phyloP scores from a whole-genome alignment of 2,888 invertebrate species.

The Hyposoter didymator region DNA sequence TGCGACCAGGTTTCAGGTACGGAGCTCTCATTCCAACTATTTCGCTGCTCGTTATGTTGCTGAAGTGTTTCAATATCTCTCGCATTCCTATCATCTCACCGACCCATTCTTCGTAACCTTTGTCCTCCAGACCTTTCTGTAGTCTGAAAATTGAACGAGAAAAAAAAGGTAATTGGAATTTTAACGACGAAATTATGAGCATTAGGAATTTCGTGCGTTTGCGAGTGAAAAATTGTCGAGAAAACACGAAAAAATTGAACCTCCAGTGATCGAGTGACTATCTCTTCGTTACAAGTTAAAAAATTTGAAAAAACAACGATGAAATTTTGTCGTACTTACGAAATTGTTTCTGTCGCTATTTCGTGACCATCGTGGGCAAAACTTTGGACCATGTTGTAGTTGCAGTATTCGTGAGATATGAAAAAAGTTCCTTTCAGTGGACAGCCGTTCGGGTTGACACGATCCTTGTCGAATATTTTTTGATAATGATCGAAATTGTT shows the following conservation, averaged over 20 bases:
- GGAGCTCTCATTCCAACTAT: slow-evolving; percentile 95
- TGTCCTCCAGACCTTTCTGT: slow-evolving; percentile 94
- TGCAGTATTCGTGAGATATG: slow-evolving; percentile 94
- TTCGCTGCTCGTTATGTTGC: slow-evolving; percentile 92
- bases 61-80: slow-evolving; percentile 92
- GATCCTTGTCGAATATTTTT: slow-evolving; percentile 92
- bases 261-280: no score
- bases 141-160: slow-evolving; percentile 83
- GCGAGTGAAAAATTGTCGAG: not conserved
- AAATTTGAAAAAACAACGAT: not conserved
- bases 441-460: slow-evolving; percentile 95
- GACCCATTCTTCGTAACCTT: slow-evolving; percentile 96
- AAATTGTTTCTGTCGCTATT: slow-evolving; percentile 89
- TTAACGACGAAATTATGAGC: not conserved
- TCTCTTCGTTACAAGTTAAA: no score
- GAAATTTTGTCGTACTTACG: slow-evolving; percentile 85
- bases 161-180: not conserved
- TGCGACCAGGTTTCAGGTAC: slow-evolving; percentile 95
- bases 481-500: slow-evolving; percentile 95
- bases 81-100: slow-evolving; percentile 98
- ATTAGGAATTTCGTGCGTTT: not conserved
- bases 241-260: not conserved
- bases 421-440: slow-evolving; percentile 96
- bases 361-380: slow-evolving; percentile 96
- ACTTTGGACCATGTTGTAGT: slow-evolving; percentile 96